Conservation (phyloP, 2,888 invertebrate genomes). For the Caenorhabditis afra region DNA sequence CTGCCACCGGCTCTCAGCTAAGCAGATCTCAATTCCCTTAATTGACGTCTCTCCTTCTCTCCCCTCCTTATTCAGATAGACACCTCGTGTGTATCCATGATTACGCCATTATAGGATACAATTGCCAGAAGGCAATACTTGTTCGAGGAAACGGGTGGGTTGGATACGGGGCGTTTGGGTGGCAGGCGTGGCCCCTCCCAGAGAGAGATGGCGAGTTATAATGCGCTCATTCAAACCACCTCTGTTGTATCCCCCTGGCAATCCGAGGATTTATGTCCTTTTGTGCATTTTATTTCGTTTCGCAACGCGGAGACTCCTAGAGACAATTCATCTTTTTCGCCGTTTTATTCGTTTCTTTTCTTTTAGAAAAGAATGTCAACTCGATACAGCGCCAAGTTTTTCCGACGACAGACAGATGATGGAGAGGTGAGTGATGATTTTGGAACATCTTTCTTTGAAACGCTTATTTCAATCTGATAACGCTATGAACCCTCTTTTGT, state of each 20-base stretch:
- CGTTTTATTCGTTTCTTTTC: slow-evolving; percentile 4
- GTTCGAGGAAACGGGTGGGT: slow-evolving; percentile 17
- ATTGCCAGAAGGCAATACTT: slow-evolving; percentile 52
- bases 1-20: slow-evolving; percentile 27
- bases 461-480: neutral
- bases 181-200: slow-evolving; percentile 46
- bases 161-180: neutral
- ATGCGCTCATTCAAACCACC: slow-evolving; percentile 53
- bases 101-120: slow-evolving; percentile 44
- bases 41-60: slow-evolving; percentile 20
- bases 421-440: slow-evolving; percentile 21
- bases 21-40: slow-evolving; percentile 34
- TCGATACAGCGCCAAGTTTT: slow-evolving; percentile 39
- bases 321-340: slow-evolving; percentile 12
- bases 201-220: slow-evolving; percentile 35
- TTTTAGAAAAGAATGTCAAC: slow-evolving; percentile 20
- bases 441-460: slow-evolving; percentile 1
- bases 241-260: slow-evolving; percentile 31
- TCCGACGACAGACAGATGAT: slow-evolving; percentile 36
- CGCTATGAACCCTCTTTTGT: too few relatives aligned
- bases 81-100: slow-evolving; percentile 51
- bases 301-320: neutral
- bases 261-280: slow-evolving; percentile 12
- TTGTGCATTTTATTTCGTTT: slow-evolving; percentile 3
- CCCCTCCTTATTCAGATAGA: slow-evolving; percentile 19